Percentiles rank a stretch among this genome's conserved stretches.
These are phyloP conservation scores for Drosophila crucigera DNA, from an alignment of 2,888 invertebrate genomes.

Conservation along the genomic window DNA sequence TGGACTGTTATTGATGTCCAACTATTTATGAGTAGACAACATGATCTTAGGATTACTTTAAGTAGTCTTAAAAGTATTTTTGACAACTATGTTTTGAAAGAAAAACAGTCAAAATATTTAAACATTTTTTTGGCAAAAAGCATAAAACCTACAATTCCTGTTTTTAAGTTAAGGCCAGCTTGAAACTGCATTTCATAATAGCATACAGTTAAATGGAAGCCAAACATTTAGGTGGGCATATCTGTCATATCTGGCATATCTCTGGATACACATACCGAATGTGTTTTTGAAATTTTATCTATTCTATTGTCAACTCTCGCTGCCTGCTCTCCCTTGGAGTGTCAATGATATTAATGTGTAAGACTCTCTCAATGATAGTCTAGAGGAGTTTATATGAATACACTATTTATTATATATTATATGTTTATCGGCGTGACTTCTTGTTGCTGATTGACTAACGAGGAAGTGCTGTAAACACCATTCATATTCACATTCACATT, in stretches of 20 bases:
- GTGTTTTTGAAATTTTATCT: conserved; percentile 8
- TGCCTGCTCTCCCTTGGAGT: conserved; percentile 26
- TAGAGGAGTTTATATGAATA: background rate
- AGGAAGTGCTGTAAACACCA: conserved; percentile 21
- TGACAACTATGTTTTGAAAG: background rate
- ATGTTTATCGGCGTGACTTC: conserved; percentile 37
- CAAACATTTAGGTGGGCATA: background rate
- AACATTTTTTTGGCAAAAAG: too few relatives aligned
- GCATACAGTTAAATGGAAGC: background rate
- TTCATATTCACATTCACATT: conserved; percentile 8
- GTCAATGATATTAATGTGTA: conserved; percentile 62
- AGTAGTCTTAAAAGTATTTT: background rate
- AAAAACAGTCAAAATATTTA: background rate
- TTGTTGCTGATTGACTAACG: conserved; percentile 68
- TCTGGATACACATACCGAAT: background rate
- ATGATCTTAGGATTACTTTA: background rate
- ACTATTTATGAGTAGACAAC: background rate
- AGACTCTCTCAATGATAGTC: background rate
- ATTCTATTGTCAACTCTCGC: background rate
- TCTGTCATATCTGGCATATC: background rate
- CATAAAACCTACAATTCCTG: background rate
- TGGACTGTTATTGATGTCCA: background rate
- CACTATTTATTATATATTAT: conserved; percentile 6
- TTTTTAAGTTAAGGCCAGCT: background rate
- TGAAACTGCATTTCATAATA: background rate